Evolutionary conservation across 2,113 vertebrate species (phyloP).

Genomic region (Pteronura brasiliensis): DNA sequence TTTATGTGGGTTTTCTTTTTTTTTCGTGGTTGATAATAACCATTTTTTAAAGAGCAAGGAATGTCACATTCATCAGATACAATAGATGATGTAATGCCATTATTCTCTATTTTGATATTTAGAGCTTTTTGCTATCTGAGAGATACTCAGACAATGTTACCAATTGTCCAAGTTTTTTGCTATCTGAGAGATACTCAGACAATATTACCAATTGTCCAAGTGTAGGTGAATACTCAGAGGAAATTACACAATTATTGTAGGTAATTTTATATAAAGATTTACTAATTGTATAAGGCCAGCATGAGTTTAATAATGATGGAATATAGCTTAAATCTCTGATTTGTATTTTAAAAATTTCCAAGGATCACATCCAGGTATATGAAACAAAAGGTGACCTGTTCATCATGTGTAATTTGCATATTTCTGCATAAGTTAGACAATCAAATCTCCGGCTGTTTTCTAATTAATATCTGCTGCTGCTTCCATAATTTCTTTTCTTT

Average conservation of each 20-base stretch:
- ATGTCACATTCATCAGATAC: neutral
- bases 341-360: slow-evolving; percentile 16
- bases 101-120: slow-evolving; percentile 13
- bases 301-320: slow-evolving; percentile 19
- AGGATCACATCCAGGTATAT: neutral
- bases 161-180: neutral
- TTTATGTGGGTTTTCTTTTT: neutral
- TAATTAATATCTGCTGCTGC: slow-evolving; percentile 28
- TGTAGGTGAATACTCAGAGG: slow-evolving; percentile 6
- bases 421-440: neutral
- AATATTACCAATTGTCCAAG: neutral
- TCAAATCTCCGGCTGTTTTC: slow-evolving; percentile 17
- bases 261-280: neutral
- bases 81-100: neutral
- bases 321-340: slow-evolving; percentile 4
- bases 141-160: neutral
- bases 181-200: neutral
- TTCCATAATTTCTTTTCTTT: neutral
- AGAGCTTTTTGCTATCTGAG: neutral
- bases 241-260: slow-evolving; percentile 49
- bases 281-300: neutral
- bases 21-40: neutral
- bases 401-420: neutral
- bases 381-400: neutral
- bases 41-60: neutral